Conservation (phyloP, 2,888 invertebrate species). For the Hymenopus coronatus region DNA sequence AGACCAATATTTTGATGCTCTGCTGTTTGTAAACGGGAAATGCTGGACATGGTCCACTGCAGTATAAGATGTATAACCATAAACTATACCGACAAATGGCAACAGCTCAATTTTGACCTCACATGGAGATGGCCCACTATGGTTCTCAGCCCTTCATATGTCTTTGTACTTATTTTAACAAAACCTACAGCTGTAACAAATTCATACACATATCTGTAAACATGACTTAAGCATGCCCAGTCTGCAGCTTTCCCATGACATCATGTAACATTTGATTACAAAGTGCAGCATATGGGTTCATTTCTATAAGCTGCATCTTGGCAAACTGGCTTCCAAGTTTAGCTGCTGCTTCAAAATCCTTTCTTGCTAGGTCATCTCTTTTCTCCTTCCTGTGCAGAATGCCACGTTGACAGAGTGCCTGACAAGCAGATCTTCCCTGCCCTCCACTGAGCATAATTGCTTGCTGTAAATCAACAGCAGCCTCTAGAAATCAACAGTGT, state of each 20-base stretch:
- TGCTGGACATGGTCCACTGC: too few relatives aligned
- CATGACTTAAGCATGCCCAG: not conserved
- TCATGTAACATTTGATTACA: constrained; percentile 92
- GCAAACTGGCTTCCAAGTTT: constrained; percentile 84
- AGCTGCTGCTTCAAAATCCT: constrained; percentile 76
- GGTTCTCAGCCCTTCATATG: too few relatives aligned
- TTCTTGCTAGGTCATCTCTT: constrained; percentile 64
- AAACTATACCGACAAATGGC: too few relatives aligned
- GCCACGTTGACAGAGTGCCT: constrained; percentile 82
- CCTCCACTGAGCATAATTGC: constrained; percentile 66
- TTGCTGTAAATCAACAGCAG: constrained; percentile 69
- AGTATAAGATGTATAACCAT: too few relatives aligned
- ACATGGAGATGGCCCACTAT: too few relatives aligned
- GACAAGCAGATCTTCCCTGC: constrained; percentile 63
- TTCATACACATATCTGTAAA: too few relatives aligned
- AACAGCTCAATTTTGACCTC: too few relatives aligned
- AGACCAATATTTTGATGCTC: too few relatives aligned
- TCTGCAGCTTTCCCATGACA: constrained; percentile 57
- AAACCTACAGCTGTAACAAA: too few relatives aligned
- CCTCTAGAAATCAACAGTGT: constrained; percentile 53
- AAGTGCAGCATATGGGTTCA: constrained; percentile 93
- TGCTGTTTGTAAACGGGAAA: too few relatives aligned
- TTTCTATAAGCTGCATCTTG: constrained; percentile 74
- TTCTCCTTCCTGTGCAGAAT: constrained; percentile 69
- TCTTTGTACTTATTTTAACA: too few relatives aligned